A percentile compares a stretch with the other conserved stretches of the same genome.
Evolutionary conservation across 2,797 vertebrate species (phyloP).

Genomic region (Cossypha dichroa): DNA sequence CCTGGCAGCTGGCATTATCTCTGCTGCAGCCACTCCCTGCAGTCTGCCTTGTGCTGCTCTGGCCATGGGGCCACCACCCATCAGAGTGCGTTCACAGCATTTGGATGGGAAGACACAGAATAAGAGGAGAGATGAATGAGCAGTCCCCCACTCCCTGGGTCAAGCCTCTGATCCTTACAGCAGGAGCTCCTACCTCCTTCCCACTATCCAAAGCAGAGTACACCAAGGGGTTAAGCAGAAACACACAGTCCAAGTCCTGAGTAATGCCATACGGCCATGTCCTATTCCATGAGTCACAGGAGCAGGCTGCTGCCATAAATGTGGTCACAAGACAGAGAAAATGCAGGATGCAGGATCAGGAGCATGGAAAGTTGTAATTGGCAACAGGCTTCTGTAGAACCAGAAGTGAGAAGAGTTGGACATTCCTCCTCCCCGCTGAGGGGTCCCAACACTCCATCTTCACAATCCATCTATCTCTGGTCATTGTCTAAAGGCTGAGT

Average conservation of each 20-base stretch:
- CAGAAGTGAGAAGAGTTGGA: too few species aligned
- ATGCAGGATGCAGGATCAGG: background rate
- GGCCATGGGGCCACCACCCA: background rate
- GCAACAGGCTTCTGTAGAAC: background rate
- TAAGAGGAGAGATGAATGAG: background rate
- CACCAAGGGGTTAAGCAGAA: background rate
- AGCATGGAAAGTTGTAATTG: background rate
- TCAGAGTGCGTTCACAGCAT: background rate
- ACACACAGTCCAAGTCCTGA: background rate
- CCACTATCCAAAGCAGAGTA: background rate
- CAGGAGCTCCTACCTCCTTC: background rate
- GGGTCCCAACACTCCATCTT: background rate
- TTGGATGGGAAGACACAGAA: background rate
- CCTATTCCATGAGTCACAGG: background rate
- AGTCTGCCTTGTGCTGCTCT: background rate
- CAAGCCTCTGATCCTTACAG: background rate
- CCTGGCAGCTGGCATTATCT: background rate
- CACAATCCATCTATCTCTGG: background rate
- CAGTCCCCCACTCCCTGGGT: rapidly evolving
- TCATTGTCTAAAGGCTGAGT: background rate
- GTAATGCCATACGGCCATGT: rapidly evolving
- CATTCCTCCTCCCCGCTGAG: background rate
- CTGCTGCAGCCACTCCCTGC: background rate
- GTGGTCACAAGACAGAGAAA: background rate
- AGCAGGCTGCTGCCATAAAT: background rate